phyloP scores from a whole-genome alignment of 2,888 invertebrate species.

The Protodeltote pygarga region DNA sequence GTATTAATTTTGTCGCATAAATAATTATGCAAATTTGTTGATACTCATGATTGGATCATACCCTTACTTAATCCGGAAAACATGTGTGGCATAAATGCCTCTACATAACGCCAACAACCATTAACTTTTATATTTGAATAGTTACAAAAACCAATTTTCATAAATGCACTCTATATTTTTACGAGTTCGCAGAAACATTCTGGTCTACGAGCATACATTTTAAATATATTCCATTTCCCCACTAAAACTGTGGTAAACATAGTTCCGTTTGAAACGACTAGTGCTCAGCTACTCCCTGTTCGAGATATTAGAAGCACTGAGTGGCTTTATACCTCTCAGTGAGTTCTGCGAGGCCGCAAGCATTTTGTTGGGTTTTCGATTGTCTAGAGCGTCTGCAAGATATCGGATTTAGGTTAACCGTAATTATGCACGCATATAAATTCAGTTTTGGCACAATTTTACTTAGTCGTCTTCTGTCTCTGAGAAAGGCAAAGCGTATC shows the following conservation, averaged over 20 bases:
- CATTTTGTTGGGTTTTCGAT: conserved; percentile 37
- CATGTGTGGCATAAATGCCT: too few species aligned
- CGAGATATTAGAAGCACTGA: conserved; percentile 47
- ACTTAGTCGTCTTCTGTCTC: conserved; percentile 4
- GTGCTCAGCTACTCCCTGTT: conserved; percentile 33
- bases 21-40: conserved; percentile 1
- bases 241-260: conserved; percentile 32
- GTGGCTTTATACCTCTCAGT: conserved; percentile 43
- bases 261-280: conserved; percentile 25
- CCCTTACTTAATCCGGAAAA: neutral
- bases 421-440: conserved; percentile 31
- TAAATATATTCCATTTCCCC: conserved; percentile 12
- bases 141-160: neutral
- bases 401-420: conserved; percentile 42
- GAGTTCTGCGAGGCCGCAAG: conserved; percentile 31
- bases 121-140: too few species aligned
- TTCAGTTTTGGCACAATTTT: conserved; percentile 15
- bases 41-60: conserved; percentile 1
- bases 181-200: neutral
- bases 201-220: neutral
- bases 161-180: neutral
- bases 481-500: neutral
- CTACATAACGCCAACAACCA: too few species aligned
- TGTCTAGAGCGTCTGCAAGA: conserved; percentile 41
- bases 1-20: conserved; percentile 1